Base-by-base conservation (phyloP, 2,797 vertebrate genomes). In the Tapirus indicus region DNA sequence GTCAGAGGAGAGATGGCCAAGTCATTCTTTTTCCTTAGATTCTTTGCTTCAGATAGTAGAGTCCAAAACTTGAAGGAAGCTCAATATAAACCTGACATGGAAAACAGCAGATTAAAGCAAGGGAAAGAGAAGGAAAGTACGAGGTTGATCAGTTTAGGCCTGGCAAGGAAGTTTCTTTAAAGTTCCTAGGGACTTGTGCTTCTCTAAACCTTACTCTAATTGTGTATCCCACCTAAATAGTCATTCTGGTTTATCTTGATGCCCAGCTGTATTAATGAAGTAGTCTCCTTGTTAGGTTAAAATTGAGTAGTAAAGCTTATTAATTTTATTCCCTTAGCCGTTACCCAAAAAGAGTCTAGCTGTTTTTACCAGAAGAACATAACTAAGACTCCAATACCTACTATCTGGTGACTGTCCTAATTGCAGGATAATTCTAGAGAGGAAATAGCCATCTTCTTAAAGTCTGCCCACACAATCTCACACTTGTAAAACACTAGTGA, bases 41-140 rank as follows among this genome's bases (percentile, higher is more conserved):
- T 78, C 12, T 41, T 91, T 96, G 52, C 47, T 94, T 93, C 38
- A 96, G n/a, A 72, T 77, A 88, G n/a, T n/a, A 75, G 25, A 93
- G 44, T 38, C n/a, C 94, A 77, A 54, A 32, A 69, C 32, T 72
- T 91, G 10, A 95, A 95, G 56, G 21, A 94, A 86, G 49, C 5
- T 62, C 11, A 66, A 17, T 58, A 82, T 38, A 83, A 97, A 29
- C 7, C 54, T 88, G 41, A 64, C 35, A 47, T 14, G 54, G 44
- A 74, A 60, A 83, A 56, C 23, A 77, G 9, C 9, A 72, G 10
- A 79, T 77, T 88, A 88, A 85, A 95, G 32, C 29, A 88, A 60
- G 49, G 56, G 23, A 78, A 90, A 79, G 13, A 87, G 29, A 79
- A 90, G n/a, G 32, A 52, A 82, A 72, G 27, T 56, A 58, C 32